Base-by-base conservation (phyloP, 2,888 invertebrate genomes). In the Napeogenes inachia region DNA sequence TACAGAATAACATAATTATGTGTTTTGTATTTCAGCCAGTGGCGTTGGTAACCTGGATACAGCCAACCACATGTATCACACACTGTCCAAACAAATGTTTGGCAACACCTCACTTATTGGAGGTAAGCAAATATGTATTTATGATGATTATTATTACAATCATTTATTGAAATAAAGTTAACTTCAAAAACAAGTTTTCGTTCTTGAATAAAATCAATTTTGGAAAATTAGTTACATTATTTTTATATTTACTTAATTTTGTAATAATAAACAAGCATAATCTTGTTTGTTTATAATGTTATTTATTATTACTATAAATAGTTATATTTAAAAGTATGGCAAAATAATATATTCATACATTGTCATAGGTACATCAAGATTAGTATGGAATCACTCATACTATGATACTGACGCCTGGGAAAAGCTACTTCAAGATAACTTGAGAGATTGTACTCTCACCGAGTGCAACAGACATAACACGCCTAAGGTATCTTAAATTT, bases 371-470 rank as follows among this genome's bases (percentile, higher is more conserved):
- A 94, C 95, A 0, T 93, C 95, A 45, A 93, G 93, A 63, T 90
- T 97, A 57, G 93, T 97, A n/a, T 95, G 94, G 93, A 94, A 93
- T 63, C 97, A 97, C 78, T 94, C 97, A 0, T 97, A 97, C 85
- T 98, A 98, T 82, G 96, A 98, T 78, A 96, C 97, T 0, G 92
- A 92, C 0, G 89, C 94, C 13, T 98, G 97, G 96, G 96, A 97
- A 80, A 88, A 92, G 64, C 88, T 97, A 76, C 84, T 98, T 55
- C 92, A 93, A 78, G 92, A 93, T 62, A 91, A 93, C 70, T 85
- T 95, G 42, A 93, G 93, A 0, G 93, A 94, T 64, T 85, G 84
- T 66, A 89, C 91, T 47, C 85, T 96, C 35, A 93, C 94, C 47
- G 91, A 93, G 68, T 87, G 88, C 76, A 88, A 85, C 71, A 68